A percentile compares a stretch with the other conserved stretches of the same genome.
Conservation (phyloP, 2,113 vertebrate genomes). For the Pseudorectes ferrugineus region DNA sequence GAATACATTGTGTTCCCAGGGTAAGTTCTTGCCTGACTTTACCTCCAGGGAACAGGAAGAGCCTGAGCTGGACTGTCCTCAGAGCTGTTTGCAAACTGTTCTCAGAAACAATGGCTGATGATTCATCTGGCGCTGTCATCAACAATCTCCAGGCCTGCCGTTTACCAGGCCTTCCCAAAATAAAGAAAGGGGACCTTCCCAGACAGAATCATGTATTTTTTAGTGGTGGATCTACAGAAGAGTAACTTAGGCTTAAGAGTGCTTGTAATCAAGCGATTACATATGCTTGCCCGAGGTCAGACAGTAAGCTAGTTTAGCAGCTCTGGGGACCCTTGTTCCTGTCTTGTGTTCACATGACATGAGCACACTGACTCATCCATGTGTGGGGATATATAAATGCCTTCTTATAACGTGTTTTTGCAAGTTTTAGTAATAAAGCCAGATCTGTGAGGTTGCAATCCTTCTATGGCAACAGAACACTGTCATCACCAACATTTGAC, state of each 20-base stretch:
- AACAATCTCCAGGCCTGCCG: neutral
- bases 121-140: constrained; percentile 36
- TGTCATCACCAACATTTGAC: neutral
- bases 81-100: constrained; percentile 32
- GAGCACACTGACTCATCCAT: neutral
- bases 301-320: constrained; percentile 10
- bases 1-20: constrained; percentile 29
- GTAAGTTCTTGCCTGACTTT: constrained; percentile 31
- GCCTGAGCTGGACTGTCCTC: constrained; percentile 32
- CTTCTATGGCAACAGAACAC: neutral
- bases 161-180: constrained; percentile 1
- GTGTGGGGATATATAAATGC: constrained; percentile 22
- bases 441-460: neutral
- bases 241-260: neutral
- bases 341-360: neutral
- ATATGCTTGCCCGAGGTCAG: constrained; percentile 11
- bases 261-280: constrained; percentile 25
- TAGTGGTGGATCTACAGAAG: neutral
- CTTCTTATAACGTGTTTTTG: constrained; percentile 34
- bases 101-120: constrained; percentile 48
- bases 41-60: constrained; percentile 41
- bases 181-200: neutral
- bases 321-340: constrained; percentile 16
- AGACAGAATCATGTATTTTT: neutral
- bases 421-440: constrained; percentile 26